phyloP scores from a whole-genome alignment of 2,797 vertebrate genomes.

The Lagorchestes hirsutus region DNA sequence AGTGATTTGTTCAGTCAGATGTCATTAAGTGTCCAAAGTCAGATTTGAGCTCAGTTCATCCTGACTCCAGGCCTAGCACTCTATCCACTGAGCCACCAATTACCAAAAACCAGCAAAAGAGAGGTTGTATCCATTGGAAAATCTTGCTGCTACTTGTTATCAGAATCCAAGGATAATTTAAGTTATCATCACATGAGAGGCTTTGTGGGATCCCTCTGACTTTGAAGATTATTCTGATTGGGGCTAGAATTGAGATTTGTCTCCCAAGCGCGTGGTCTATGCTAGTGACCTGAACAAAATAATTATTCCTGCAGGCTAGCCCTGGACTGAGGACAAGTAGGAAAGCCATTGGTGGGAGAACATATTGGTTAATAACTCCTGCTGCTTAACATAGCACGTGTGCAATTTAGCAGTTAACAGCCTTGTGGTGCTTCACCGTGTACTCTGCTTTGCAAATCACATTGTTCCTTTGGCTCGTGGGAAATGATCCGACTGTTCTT shows the following conservation, averaged over 20 bases:
- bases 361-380: neutral
- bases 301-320: neutral
- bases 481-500: neutral
- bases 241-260: neutral
- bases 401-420: neutral
- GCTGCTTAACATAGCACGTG: neutral
- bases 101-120: neutral
- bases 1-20: neutral
- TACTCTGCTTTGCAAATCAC: neutral
- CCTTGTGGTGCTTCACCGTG: neutral
- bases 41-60: neutral
- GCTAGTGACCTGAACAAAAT: neutral
- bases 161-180: neutral
- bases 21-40: neutral
- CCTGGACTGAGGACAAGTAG: neutral
- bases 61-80: neutral
- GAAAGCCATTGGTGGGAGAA: neutral
- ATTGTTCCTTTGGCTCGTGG: neutral
- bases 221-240: neutral
- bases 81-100: neutral
- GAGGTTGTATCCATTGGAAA: neutral
- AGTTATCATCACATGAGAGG: neutral
- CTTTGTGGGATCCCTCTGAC: neutral
- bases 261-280: neutral
- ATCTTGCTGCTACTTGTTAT: neutral